Evolutionary conservation across 2,113 vertebrate species (phyloP), one percentile per base, ranked within the genome.

Genomic region (Archilochus colubris): DNA sequence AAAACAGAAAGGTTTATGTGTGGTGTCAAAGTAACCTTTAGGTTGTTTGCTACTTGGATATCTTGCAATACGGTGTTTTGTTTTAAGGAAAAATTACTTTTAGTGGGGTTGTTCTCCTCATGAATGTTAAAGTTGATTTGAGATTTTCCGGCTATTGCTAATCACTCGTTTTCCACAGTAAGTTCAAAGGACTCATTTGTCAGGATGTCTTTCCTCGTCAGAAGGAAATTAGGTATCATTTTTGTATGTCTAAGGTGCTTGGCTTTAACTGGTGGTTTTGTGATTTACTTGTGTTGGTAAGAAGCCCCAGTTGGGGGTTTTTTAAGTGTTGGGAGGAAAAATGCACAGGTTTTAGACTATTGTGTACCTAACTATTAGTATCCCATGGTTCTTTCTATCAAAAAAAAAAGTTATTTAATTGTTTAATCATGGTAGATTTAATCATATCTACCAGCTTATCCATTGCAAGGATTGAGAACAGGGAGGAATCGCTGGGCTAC

Each of bases 311-410:
- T 19, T 4, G 53, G 20, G 14, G 36, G 2, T 6, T 63, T 67
- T 28, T 82, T 51, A 62, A 85, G 17, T 19, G 3, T 76, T 77
- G 44, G 24, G 53, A 58, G 21, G 50, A n/a, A 74, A 82, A 83
- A 74, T 8, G 30, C 5, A 9, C 4, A 19, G 16, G 2, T 38
- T 87, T 73, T 80, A 31, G 3, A 12, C 12, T 73, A 12, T 22
- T 76, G 7, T 53, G 90, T 84, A 38, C 21, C 6, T 87, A 6
- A 0, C 5, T 1, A 7, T 31, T 89, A 30, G 10, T 79, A 21
- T 53, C 8, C 15, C 0, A 1, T 14, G 25, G n/a, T 48, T 76
- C 8, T 10, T 80, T 10, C 3, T 21, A 2, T 53, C 12, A 36
- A 13, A 63, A 36, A 38, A 33, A 33, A 88, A 48, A 31, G 5